phyloP scores from a whole-genome alignment of 2,797 vertebrate genomes.

The Choloepus didactylus region DNA sequence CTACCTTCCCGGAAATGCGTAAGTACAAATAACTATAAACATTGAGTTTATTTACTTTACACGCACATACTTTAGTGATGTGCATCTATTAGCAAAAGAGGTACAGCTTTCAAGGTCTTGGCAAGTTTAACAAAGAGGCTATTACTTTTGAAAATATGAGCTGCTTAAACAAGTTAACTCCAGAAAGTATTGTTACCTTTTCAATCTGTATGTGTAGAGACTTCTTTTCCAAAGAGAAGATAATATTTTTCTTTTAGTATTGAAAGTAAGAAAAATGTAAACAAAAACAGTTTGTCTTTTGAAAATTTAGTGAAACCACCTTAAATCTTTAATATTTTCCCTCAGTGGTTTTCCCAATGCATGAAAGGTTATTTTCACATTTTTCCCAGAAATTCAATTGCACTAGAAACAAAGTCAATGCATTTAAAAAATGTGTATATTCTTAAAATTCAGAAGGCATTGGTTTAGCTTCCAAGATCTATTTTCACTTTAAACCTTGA shows the following conservation, averaged over 20 bases:
- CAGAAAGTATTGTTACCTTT: not conserved
- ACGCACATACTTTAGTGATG: not conserved
- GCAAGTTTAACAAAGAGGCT: not conserved
- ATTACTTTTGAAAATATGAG: not conserved
- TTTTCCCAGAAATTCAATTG: not conserved
- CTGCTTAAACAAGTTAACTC: not conserved
- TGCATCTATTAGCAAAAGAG: not conserved
- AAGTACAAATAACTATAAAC: not conserved
- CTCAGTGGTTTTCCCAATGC: not conserved
- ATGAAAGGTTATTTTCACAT: not conserved
- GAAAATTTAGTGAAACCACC: not conserved
- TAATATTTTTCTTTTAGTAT: not conserved
- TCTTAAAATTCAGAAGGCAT: constrained; percentile 52
- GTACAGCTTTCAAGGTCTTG: not conserved
- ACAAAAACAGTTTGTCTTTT: not conserved
- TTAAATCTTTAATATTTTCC: not conserved
- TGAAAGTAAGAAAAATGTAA: not conserved
- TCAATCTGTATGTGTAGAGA: not conserved
- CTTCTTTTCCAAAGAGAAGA: not conserved
- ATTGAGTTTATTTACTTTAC: not conserved
- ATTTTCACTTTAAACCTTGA: not conserved
- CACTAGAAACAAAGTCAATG: not conserved
- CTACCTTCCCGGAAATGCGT: not conserved
- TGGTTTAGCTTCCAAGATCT: constrained; percentile 13
- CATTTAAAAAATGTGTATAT: not conserved